phyloP scores from a whole-genome alignment of 30 jellyfish, hydroid and myxozoan genomes.

The Aurelia coerulea region DNA sequence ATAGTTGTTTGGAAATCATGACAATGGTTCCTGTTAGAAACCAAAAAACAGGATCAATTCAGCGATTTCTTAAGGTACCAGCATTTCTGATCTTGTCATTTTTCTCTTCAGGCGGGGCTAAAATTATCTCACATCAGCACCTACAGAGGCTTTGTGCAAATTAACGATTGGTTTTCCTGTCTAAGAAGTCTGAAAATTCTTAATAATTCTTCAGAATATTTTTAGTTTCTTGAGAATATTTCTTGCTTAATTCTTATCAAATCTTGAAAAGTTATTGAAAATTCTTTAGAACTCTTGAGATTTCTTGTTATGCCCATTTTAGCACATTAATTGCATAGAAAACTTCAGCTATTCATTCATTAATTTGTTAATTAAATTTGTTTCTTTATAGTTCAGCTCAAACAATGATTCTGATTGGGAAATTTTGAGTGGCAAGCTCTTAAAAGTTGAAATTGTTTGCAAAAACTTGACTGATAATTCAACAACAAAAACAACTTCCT shows the following conservation, averaged over 20 bases:
- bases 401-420: conserved; percentile 12
- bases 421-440: conserved; percentile 11
- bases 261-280: too few species aligned
- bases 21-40: background rate
- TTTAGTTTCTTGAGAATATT: too few species aligned
- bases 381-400: conserved; percentile 5
- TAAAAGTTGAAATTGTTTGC: conserved; percentile 24
- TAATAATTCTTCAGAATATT: too few species aligned
- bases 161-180: too few species aligned
- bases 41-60: background rate
- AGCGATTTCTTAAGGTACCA: conserved; percentile 16
- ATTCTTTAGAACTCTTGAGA: too few species aligned
- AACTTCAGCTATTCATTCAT: background rate
- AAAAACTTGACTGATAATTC: background rate
- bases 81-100: background rate
- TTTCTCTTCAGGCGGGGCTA: background rate
- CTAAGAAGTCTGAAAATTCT: too few species aligned
- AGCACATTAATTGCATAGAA: too few species aligned
- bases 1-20: conserved; percentile 28
- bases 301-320: too few species aligned
- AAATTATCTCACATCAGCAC: too few species aligned
- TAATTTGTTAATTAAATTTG: background rate
- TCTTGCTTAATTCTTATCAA: too few species aligned
- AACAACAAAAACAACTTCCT: conserved; percentile 6
- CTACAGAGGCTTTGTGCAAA: too few species aligned